Conservation (phyloP, 2,888 invertebrate species). For the Synergus laeviventris region DNA sequence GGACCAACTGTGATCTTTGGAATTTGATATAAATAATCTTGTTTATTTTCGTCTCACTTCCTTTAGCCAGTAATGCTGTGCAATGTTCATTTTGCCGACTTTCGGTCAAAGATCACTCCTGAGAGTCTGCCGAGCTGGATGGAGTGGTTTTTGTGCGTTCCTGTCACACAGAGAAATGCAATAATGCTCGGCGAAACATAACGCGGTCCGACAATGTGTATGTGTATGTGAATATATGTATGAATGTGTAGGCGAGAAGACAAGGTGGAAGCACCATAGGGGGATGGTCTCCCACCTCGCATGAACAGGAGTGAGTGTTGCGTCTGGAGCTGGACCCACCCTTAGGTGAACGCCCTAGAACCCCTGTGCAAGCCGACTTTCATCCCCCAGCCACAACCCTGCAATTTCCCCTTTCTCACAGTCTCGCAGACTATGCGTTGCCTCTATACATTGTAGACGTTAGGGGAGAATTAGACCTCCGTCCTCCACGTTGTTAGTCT, state of each 20-base stretch:
- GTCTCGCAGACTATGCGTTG: constrained; percentile 14
- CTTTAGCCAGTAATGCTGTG: background rate
- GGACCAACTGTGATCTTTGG: background rate
- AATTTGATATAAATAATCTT: background rate
- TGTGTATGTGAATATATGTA: background rate
- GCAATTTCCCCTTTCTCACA: constrained; percentile 21
- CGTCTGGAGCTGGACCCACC: constrained; percentile 70
- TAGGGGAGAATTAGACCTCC: constrained; percentile 8
- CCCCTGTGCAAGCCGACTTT: constrained; percentile 21
- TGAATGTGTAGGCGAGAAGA: constrained; percentile 2
- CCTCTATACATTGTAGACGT: background rate
- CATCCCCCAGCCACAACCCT: background rate
- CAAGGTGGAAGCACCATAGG: background rate
- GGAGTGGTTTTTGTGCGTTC: background rate
- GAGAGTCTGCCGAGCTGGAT: background rate
- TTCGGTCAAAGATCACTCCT: background rate
- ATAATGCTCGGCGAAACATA: background rate
- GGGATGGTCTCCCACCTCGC: background rate
- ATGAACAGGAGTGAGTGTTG: constrained; percentile 60
- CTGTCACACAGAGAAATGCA: constrained; percentile 3
- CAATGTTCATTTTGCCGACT: background rate
- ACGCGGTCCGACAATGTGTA: background rate
- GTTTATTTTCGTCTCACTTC: background rate
- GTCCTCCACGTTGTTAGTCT: background rate
- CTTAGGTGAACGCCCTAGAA: constrained; percentile 71